Evolutionary conservation across 2,888 invertebrate genomes (phyloP), one percentile per base, ranked within the genome.

Genomic region (Hypomecis punctinalis): DNA sequence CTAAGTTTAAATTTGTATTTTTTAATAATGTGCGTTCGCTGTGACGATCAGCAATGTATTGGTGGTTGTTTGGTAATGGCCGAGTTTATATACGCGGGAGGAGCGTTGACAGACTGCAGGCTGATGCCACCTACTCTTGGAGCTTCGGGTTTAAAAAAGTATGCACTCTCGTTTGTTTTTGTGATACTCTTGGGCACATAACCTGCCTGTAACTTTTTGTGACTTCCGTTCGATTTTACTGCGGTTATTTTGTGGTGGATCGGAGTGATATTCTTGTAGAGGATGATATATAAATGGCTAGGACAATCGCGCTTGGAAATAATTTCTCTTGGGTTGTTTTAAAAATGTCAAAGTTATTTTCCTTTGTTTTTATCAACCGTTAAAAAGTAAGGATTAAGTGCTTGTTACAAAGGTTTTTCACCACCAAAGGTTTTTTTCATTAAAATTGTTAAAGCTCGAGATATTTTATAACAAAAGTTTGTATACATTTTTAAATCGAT

Each of bases 31-130:
- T 90, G 87, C 84, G 88, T 80, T 78, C 90, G 86, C 81, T 83
- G 80, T 83, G 90, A 86, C 89, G 79, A 88, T 79, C 85, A 83
- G 87, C 88, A 84, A 89, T 87, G 88, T 89, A 92, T 91, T 92
- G 90, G 85, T 84, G 80, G 80, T 79, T 76, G 83, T 78, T 76
- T 86, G 88, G 87, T 87, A 87, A 84, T 79, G 82, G 77, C 75
- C 77, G 78, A 78, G 83, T 81, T 90, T 92, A 87, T 92, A 92
- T 92, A 92, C 76, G 73, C 73, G 70, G 76, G 77, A 80, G 82
- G 80, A 81, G 77, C 81, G 80, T 81, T 83, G 83, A 76, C 84
- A 79, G 80, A 80, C 76, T 76, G 81, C 76, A 77, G 79, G 77
- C 77, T 82, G 80, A 75, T 76, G 81, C 74, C 75, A 85, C 82